phyloP scores from a whole-genome alignment of 2,797 vertebrate genomes.

The Lepus oiostolus region DNA sequence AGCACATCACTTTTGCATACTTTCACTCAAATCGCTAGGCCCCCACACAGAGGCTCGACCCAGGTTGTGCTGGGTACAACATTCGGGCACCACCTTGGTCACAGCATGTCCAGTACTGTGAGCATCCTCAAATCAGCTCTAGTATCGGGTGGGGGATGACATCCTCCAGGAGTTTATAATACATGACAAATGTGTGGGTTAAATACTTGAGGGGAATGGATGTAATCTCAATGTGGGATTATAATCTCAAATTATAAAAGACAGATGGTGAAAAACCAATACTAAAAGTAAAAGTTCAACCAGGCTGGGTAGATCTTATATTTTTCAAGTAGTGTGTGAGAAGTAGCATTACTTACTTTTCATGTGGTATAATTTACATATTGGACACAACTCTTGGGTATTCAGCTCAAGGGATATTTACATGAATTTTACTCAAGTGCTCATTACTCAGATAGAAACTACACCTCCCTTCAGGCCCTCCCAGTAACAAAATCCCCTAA shows the following conservation, averaged over 20 bases:
- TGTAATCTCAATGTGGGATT: background rate
- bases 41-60: background rate
- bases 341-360: background rate
- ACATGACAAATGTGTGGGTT: background rate
- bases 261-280: background rate
- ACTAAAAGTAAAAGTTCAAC: background rate
- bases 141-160: background rate
- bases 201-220: background rate
- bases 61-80: too few relatives aligned
- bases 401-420: background rate
- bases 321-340: conserved; percentile 17
- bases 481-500: background rate
- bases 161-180: background rate
- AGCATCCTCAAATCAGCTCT: background rate
- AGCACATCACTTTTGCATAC: background rate
- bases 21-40: background rate
- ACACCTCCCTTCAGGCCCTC: background rate
- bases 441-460: background rate
- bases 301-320: background rate
- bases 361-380: conserved; percentile 1
- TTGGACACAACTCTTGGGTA: background rate
- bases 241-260: background rate
- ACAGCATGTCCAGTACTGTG: fast-evolving
- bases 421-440: background rate
- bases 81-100: fast-evolving